A percentile compares a stretch with the other conserved stretches of the same genome.
phyloP scores from a whole-genome alignment of 2,797 vertebrate species.

The Anniella stebbinsi region DNA sequence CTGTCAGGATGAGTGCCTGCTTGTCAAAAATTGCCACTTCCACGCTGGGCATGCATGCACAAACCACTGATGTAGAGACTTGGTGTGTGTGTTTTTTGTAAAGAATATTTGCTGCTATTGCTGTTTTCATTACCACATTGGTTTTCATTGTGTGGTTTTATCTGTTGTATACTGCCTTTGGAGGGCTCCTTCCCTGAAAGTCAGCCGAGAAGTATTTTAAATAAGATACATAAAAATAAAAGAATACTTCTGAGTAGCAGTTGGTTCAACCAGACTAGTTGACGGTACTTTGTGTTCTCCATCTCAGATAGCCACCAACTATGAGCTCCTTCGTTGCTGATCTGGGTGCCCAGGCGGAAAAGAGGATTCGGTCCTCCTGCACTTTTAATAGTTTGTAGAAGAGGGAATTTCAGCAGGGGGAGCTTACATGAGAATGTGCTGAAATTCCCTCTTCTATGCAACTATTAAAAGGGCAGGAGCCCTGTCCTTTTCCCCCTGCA shows the following conservation, averaged over 20 bases:
- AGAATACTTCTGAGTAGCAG: not conserved
- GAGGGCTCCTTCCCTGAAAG: no score
- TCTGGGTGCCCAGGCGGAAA: not conserved
- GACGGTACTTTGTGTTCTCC: not conserved
- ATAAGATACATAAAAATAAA: not conserved
- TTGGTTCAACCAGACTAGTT: not conserved
- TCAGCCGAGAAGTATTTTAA: no score
- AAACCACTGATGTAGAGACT: no score
- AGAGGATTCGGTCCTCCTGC: not conserved
- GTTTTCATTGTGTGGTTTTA: no score
- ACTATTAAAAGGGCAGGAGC: not conserved
- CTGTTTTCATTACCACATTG: no score
- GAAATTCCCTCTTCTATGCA: not conserved
- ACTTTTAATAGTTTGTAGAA: not conserved
- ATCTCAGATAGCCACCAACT: not conserved
- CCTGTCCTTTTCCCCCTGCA: not conserved
- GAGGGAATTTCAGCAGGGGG: not conserved
- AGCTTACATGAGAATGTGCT: no score
- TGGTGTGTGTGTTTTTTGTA: no score
- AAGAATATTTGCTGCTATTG: no score
- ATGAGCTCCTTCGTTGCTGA: not conserved
- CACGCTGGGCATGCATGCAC: no score
- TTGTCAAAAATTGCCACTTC: no score
- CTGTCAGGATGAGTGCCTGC: no score
- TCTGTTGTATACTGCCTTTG: no score